Evolutionary conservation across 1,140 invertebrate genomes (phyloP), one percentile per base, ranked within the genome.

Genomic region (Mizuhopecten yessoensis): DNA sequence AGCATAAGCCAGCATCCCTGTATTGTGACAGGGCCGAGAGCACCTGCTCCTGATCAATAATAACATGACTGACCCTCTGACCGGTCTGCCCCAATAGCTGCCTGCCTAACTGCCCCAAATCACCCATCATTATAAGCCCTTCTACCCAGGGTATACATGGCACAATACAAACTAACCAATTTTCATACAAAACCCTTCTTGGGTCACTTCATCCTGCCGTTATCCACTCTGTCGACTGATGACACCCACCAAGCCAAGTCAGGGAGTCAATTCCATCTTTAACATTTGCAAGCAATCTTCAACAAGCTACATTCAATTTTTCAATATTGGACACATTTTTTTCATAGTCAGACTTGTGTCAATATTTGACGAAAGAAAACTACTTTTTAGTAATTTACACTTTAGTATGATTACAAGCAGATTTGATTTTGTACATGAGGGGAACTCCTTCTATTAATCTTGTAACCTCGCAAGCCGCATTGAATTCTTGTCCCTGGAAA

Each of bases 1-100:
- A 75, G 57, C 57, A 75, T 75, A 75, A 75, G 57, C 57, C 57
- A 75, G 57, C 57, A 75, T 75, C 57, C 57, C 57, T 75, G 57
- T 75, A 75, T 75, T 75, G 57, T 75, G 23, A 75, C 36, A 39
- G 36, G 36, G 13, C 42, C 42, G 42, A 75, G 57, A 75, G 57
- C 57, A 75, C 57, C 57, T 75, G 57, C 57, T 75, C 57, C 23
- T 75, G 57, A 75, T 75, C 57, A 75, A 75, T 75, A 75, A 75
- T 75, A 75, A 75, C 57, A 75, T n/a, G 23, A 75, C 57, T 75
- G 57, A 75, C 57, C 57, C 57, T n/a, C 57, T 75, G 57, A 75
- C 57, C 57, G 57, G 20, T n/a, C 57, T 75, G 29, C 57, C 57
- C 57, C 57, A n/a, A 75, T 75, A 29, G 57, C n/a, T n/a, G 57